Evolutionary conservation across 2,113 vertebrate species (phyloP).

Genomic region (Emydura subglobosa): DNA sequence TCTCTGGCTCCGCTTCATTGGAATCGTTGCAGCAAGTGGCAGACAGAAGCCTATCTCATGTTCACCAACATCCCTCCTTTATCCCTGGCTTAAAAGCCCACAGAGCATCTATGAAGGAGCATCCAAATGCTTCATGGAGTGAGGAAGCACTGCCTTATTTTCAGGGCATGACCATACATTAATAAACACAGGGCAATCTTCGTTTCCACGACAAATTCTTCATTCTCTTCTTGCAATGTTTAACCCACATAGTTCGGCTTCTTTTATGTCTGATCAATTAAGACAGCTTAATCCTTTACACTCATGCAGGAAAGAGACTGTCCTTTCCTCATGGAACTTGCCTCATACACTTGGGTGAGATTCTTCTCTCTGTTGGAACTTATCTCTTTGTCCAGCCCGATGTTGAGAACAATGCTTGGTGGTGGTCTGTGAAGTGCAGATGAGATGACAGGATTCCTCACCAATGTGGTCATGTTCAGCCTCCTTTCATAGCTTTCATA

Average conservation of each 20-base stretch:
- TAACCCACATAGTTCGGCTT: neutral
- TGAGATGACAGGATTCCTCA: neutral
- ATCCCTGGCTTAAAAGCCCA: neutral
- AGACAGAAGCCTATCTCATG: neutral
- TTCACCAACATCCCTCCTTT: neutral
- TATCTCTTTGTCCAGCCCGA: neutral
- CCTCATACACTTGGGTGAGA: neutral
- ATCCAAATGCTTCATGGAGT: neutral
- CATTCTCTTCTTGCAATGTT: neutral
- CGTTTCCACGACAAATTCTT: neutral
- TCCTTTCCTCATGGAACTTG: neutral
- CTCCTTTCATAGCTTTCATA: neutral
- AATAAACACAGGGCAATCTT: neutral
- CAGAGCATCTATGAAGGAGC: neutral
- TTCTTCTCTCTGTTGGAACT: neutral
- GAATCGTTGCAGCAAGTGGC: neutral
- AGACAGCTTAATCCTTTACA: accelerated
- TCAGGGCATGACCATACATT: neutral
- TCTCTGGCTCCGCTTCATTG: neutral
- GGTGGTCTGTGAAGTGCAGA: neutral
- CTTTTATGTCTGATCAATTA: neutral
- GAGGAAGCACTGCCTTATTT: neutral
- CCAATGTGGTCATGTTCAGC: neutral
- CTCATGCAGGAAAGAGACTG: neutral
- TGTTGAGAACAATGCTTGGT: neutral